phyloP scores from a whole-genome alignment of 2,113 vertebrate genomes.

The Amazona vittata region DNA sequence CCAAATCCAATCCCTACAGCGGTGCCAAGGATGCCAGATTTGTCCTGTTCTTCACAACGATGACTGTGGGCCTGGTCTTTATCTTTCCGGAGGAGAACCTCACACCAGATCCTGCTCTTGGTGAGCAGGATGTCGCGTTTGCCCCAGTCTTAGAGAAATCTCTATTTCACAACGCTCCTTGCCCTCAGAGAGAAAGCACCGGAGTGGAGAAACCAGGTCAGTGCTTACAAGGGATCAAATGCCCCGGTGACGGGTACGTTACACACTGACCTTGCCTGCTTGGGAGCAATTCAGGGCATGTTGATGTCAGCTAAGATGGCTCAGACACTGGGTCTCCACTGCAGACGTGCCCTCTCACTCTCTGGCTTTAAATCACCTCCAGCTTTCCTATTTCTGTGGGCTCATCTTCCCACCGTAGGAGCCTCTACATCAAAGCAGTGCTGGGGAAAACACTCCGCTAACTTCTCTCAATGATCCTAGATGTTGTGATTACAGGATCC shows the following conservation, averaged over 20 bases:
- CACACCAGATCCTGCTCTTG: fast-evolving
- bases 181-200: not conserved
- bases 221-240: not conserved
- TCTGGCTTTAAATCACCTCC: conserved; percentile 34
- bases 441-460: not conserved
- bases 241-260: not conserved
- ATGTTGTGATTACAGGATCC: not conserved
- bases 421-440: conserved; percentile 32
- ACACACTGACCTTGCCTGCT: not conserved
- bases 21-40: not conserved
- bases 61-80: not conserved
- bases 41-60: fast-evolving
- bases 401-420: conserved; percentile 21
- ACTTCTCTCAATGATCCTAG: not conserved
- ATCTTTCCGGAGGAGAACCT: not conserved
- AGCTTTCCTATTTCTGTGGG: not conserved
- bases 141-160: fast-evolving
- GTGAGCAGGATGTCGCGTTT: fast-evolving
- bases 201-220: not conserved
- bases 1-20: not conserved
- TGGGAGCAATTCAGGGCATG: not conserved
- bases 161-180: fast-evolving
- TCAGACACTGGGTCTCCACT: not conserved
- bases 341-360: not conserved
- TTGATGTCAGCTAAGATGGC: not conserved